Evolutionary conservation across 92 coral and sea anemone species (phyloP).

Genomic region (Siderastrea radians): DNA sequence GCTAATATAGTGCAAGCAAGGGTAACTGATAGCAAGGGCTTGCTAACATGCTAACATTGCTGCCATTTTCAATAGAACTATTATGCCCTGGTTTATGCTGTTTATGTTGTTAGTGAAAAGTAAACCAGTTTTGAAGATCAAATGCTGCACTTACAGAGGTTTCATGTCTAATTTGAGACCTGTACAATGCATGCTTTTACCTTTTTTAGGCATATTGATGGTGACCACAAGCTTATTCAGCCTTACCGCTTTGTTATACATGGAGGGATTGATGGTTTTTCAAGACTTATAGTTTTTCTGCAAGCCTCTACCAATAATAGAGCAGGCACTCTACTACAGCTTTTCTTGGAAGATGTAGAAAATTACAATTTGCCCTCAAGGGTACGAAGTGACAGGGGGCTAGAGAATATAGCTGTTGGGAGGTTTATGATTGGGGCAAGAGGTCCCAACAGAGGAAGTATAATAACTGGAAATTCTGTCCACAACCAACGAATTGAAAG

Average conservation of each 20-base stretch:
- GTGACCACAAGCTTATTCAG: slow-evolving; percentile 60
- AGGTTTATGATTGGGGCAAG: slow-evolving; percentile 51
- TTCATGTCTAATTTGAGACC: not conserved
- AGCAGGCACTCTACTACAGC: slow-evolving; percentile 47
- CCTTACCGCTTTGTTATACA: slow-evolving; percentile 74
- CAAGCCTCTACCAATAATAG: slow-evolving; percentile 57
- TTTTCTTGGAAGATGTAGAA: slow-evolving; percentile 44
- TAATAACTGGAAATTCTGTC: slow-evolving; percentile 47
- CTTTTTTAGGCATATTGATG: slow-evolving; percentile 69
- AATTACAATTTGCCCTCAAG: slow-evolving; percentile 59
- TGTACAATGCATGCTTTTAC: not conserved
- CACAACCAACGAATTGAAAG: slow-evolving; percentile 59
- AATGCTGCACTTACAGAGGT: not conserved
- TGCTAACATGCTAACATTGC: too few species aligned
- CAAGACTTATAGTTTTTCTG: slow-evolving; percentile 45
- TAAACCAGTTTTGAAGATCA: not conserved
- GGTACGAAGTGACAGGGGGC: slow-evolving; percentile 49
- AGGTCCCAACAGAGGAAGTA: slow-evolving; percentile 64
- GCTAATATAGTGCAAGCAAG: too few species aligned
- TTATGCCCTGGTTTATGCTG: too few species aligned
- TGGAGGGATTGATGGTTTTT: slow-evolving; percentile 70
- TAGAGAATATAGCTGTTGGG: slow-evolving; percentile 51
- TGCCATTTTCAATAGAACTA: too few species aligned
- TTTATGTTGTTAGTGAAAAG: too few species aligned
- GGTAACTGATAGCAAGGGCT: too few species aligned